Evolutionary conservation across 2,888 invertebrate species (phyloP).

Genomic region (Papilio elwesi): DNA sequence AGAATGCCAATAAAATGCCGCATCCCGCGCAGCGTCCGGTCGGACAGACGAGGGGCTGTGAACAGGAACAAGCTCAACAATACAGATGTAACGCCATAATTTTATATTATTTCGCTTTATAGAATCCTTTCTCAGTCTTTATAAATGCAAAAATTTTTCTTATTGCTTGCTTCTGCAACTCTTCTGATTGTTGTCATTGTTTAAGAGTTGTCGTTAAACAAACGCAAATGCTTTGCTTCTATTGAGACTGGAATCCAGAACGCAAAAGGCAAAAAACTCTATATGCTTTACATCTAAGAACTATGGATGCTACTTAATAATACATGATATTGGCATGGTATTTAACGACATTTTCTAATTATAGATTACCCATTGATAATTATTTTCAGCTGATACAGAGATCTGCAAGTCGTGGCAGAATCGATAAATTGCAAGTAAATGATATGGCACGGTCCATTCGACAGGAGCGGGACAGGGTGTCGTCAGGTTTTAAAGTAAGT

Average conservation of each 20-base stretch:
- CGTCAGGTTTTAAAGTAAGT: slow-evolving; percentile 47
- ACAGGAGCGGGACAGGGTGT: slow-evolving; percentile 51
- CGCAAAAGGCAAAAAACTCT: too few relatives aligned
- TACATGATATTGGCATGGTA: too few relatives aligned
- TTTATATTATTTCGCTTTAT: background rate
- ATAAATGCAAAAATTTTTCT: too few relatives aligned
- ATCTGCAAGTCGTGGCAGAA: slow-evolving; percentile 58
- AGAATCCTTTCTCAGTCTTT: background rate
- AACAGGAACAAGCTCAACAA: slow-evolving; percentile 22
- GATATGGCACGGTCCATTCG: slow-evolving; percentile 46
- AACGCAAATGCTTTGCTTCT: too few relatives aligned
- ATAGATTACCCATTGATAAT: slow-evolving; percentile 1
- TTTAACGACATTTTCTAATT: background rate
- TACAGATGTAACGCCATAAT: slow-evolving; percentile 4
- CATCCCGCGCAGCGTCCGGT: slow-evolving; percentile 34
- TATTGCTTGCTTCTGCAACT: too few relatives aligned
- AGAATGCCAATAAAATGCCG: slow-evolving; percentile 37
- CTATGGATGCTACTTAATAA: too few relatives aligned
- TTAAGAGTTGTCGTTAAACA: too few relatives aligned
- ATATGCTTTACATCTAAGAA: too few relatives aligned
- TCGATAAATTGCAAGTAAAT: slow-evolving; percentile 47
- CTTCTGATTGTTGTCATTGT: too few relatives aligned
- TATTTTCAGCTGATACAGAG: slow-evolving; percentile 56
- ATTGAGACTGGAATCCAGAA: too few relatives aligned
- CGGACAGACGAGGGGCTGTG: slow-evolving; percentile 17